These are phyloP conservation scores for Leptopilina boulardi DNA, from an alignment of 1,140 invertebrate genomes.

Conservation along the genomic window DNA sequence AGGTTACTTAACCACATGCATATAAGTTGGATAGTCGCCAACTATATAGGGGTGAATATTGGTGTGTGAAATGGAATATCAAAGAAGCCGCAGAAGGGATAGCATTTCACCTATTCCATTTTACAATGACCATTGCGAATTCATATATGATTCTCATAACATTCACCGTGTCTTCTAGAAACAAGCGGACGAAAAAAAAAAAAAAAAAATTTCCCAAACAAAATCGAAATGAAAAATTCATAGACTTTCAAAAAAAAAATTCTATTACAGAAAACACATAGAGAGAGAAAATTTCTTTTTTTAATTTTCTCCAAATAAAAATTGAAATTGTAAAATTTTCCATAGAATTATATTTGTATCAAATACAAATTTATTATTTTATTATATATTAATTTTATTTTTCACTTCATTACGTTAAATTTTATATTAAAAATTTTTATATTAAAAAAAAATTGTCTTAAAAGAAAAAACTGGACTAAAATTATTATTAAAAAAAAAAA, in stretches of 20 bases:
- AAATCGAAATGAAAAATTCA: too few relatives aligned
- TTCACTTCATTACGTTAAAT: too few relatives aligned
- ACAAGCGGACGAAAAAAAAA: too few relatives aligned
- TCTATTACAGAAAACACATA: too few relatives aligned
- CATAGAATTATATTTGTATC: too few relatives aligned
- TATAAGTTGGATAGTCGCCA: not conserved
- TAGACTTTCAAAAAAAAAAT: too few relatives aligned
- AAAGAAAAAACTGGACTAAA: not conserved
- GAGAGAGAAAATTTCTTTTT: too few relatives aligned
- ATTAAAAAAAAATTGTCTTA: not conserved
- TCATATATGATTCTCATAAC: not conserved
- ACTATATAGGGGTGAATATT: not conserved
- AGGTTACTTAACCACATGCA: slow-evolving; percentile 8
- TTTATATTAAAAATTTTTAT: not conserved
- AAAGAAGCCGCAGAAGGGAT: slow-evolving; percentile 27
- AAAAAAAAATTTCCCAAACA: too few relatives aligned
- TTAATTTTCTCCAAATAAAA: too few relatives aligned
- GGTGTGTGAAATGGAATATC: slow-evolving; percentile 30
- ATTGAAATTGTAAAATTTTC: too few relatives aligned
- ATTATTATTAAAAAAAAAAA: not conserved
- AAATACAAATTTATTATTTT: too few relatives aligned
- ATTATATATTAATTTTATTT: too few relatives aligned
- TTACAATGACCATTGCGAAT: slow-evolving; percentile 7
- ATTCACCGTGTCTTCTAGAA: not conserved
- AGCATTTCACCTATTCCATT: slow-evolving; percentile 16